phyloP scores from a whole-genome alignment of 2,888 invertebrate species.

The Drosophila mimetica region DNA sequence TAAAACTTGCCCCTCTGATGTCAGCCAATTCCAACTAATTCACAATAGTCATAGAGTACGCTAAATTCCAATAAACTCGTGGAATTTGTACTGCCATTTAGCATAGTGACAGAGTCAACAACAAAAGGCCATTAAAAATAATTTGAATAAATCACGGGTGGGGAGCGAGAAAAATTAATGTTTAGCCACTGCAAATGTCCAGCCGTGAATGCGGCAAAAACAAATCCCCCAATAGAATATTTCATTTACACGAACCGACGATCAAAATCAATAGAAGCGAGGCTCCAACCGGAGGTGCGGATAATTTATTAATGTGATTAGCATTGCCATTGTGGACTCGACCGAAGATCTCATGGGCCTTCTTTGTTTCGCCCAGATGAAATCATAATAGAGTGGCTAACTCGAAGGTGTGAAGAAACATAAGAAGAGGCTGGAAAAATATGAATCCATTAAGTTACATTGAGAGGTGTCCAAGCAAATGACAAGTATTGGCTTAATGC shows the following conservation, averaged over 20 bases:
- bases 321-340: constrained; percentile 54
- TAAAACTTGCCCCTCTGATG: constrained; percentile 12
- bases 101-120: constrained; percentile 63
- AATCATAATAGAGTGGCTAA: constrained; percentile 27
- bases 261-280: constrained; percentile 46
- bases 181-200: constrained; percentile 47
- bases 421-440: constrained; percentile 12
- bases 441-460: constrained; percentile 9
- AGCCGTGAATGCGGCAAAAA: constrained; percentile 30
- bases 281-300: constrained; percentile 57
- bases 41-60: constrained; percentile 25
- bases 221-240: constrained; percentile 59
- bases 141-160: constrained; percentile 70
- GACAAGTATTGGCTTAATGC: not conserved
- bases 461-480: constrained; percentile 1
- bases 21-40: constrained; percentile 36
- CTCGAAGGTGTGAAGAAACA: constrained; percentile 30
- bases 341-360: constrained; percentile 15
- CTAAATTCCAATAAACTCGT: constrained; percentile 32
- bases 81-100: constrained; percentile 61
- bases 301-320: constrained; percentile 75
- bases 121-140: constrained; percentile 72
- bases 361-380: constrained; percentile 48
- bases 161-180: constrained; percentile 40
- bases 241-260: constrained; percentile 48